phyloP scores from a whole-genome alignment of 1,140 invertebrate genomes.

The Pygmarrhopalites habei region DNA sequence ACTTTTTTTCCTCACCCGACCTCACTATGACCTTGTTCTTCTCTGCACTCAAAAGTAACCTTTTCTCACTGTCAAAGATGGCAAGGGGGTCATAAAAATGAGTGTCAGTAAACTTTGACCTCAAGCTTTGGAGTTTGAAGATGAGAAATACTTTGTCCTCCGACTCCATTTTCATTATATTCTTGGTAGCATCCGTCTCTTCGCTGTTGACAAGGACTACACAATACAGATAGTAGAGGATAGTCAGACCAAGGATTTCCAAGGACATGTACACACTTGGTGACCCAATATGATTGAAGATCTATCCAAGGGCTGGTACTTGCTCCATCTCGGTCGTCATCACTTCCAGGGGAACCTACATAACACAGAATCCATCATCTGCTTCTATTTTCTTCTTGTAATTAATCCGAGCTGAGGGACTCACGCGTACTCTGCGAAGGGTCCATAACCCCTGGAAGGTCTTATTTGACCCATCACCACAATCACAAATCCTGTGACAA shows the following conservation, averaged over 20 bases:
- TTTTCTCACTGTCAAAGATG: not conserved
- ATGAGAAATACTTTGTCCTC: constrained; percentile 1
- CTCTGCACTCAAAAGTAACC: not conserved
- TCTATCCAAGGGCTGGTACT: not conserved
- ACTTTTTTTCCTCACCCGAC: too few relatives aligned
- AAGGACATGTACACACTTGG: not conserved
- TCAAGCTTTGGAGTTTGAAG: not conserved
- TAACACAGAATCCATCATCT: not conserved
- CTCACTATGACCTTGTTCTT: too few relatives aligned
- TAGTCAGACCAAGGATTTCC: not conserved
- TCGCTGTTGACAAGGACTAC: too few relatives aligned
- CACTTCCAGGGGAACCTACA: not conserved
- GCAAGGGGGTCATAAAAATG: not conserved
- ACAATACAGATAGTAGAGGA: not conserved
- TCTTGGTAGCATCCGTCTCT: not conserved
- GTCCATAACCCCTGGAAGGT: not conserved
- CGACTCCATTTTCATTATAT: not conserved
- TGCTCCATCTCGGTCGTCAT: not conserved
- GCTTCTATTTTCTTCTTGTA: not conserved
- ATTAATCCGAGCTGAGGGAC: not conserved
- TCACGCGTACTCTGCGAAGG: not conserved
- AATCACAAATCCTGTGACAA: not conserved
- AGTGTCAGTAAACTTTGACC: not conserved
- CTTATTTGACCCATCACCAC: not conserved
- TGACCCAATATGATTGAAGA: not conserved